Evolutionary conservation across 2,888 invertebrate species (phyloP), one percentile per base, ranked within the genome.

Genomic region (Notodonta dromedarius): DNA sequence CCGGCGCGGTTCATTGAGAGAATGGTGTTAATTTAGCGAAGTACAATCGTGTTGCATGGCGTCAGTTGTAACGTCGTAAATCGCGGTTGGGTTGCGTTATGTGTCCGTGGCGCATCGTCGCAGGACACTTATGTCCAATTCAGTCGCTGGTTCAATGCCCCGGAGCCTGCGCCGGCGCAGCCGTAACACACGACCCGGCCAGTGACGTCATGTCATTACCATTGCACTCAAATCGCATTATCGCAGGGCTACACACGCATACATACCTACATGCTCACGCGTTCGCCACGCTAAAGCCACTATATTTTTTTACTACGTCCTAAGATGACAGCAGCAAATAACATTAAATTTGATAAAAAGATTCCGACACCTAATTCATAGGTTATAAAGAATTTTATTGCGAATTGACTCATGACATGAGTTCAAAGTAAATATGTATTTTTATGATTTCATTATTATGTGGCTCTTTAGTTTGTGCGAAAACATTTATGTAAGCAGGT

Each of bases 101-200:
- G 79, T 83, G 84, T 82, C 80, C 79, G 83, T 78, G 77, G 69
- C 73, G 66, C 74, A 63, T 63, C 81, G 83, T 84, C 83, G 86
- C 89, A 88, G 89, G 89, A 91, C 89, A 89, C 87, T 89, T 89
- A 84, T 83, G 86, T 87, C 89, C 91, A 91, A 92, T 91, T 91
- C 89, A 87, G 84, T 78, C 81, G 79, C 70, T 82, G 89, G 92
- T 89, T 91, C 92, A 90, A 86, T 88, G 92, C 84, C 90, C 90
- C 77, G 52, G 82, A 69, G 76, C 77, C 77, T 69, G 74, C 67
- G 67, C 79, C 79, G 81, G 71, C 77, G 40, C 55, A 40, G 55
- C n/a, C 80, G 86, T 86, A 82, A 88, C 87, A 87, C 86, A 87
- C 83, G 84, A 84, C 78, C 77, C 79, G 80, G 84, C 78, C 79